phyloP scores from a whole-genome alignment of 2,797 vertebrate species.

The Chrysocyon brachyurus region DNA sequence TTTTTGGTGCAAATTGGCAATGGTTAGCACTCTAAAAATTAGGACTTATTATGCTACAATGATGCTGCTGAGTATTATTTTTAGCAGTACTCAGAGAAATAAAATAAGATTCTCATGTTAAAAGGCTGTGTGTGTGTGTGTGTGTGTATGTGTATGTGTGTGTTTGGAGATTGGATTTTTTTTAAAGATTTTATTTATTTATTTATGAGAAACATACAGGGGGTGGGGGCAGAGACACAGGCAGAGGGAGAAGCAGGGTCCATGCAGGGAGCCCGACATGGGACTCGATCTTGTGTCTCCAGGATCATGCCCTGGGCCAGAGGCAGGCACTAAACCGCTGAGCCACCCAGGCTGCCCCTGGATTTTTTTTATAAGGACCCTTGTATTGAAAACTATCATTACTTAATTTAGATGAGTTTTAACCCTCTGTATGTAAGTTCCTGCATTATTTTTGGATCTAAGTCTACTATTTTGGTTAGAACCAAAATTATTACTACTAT shows the following conservation, averaged over 20 bases:
- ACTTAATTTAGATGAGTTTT: slow-evolving; percentile 35
- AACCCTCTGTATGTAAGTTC: neutral
- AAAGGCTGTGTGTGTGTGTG: neutral
- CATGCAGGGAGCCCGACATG: too few species aligned
- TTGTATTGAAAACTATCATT: neutral
- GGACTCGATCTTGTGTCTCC: too few species aligned
- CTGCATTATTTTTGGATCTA: neutral
- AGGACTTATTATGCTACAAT: neutral
- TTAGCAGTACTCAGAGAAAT: neutral
- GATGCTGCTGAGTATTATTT: neutral
- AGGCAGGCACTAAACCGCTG: too few species aligned
- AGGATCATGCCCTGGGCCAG: too few species aligned
- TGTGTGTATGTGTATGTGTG: neutral
- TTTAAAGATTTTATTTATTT: too few species aligned
- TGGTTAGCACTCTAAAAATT: neutral
- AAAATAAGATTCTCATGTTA: slow-evolving; percentile 6
- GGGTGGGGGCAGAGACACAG: too few species aligned
- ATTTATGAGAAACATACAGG: too few species aligned
- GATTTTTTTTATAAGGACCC: neutral
- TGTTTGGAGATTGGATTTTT: neutral
- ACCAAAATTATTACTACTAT: neutral
- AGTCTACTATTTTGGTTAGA: slow-evolving; percentile 2
- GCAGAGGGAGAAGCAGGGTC: too few species aligned
- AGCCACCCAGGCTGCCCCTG: too few species aligned
- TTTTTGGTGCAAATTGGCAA: neutral